Evolutionary conservation across 92 coral and sea anemone genomes (phyloP), one percentile per base, ranked within the genome.

Genomic region (Nematostella vectensis): DNA sequence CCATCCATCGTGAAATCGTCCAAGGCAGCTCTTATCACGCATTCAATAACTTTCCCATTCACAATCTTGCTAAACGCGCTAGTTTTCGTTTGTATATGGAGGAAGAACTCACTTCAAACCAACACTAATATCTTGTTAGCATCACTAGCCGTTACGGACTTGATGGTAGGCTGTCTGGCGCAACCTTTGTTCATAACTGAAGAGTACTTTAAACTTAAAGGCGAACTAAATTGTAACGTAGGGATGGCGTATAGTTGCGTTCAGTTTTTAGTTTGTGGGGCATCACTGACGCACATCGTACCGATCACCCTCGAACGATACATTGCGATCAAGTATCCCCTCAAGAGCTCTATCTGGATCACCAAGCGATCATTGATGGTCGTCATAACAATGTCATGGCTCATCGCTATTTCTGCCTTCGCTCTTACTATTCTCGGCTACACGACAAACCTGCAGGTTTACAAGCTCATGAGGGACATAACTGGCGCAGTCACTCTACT

Each of bases 101-200:
- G 48, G 9, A 58, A 37, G 21, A 17, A 16, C 0, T 23, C 15
- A 2, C 19, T 58, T 2, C 28, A 39, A 25, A 58, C 52, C 16
- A 58, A 37, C 31, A 31, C 63, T 13, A 31, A 31, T 29, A 15
- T 38, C 39, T 48, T 37, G 20, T 49, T 58, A 1, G 63, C 63
- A 3, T 58, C 48, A 31, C 44, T 58, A 24, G 63, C 63, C n/a
- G 27, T 39, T 23, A 58, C 63, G n/a, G 63, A 58, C 24, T 25
- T 58, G 2, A 33, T 38, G 27, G 31, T 58, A 10, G 51, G 50
- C 16, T 15, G 23, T 3, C 19, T n/a, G 1, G 50, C 39, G 9
- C 63, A 58, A 49, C 63, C 63, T 10, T 13, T 0, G 4, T 19
- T 25, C 19, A 10, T 58, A 17, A 19, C 63, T 1, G 15, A 33